Percentiles rank a stretch among this genome's conserved stretches.
Evolutionary conservation across 2,797 vertebrate genomes (phyloP).

Genomic region (Heliangelus exortis): DNA sequence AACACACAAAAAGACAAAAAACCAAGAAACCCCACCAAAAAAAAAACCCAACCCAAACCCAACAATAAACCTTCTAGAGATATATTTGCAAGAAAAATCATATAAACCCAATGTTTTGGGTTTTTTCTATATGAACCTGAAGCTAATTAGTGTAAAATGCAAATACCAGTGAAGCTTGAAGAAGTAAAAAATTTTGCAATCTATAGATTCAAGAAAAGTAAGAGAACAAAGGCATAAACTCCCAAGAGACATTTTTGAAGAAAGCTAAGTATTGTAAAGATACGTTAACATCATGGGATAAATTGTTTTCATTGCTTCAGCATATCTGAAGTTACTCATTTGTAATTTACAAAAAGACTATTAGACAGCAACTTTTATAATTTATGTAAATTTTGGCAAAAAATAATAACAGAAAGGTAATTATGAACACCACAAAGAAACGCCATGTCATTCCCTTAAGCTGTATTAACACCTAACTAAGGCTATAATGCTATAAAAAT

Average conservation of each 20-base stretch:
- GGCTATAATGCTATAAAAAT: neutral
- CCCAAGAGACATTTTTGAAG: neutral
- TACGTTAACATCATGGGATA: neutral
- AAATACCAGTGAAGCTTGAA: neutral
- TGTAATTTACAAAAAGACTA: neutral
- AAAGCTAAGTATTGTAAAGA: neutral
- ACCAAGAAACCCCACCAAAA: too few relatives aligned
- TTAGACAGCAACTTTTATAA: neutral
- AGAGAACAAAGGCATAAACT: neutral
- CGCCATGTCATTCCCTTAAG: neutral
- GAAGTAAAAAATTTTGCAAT: neutral
- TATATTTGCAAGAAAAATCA: neutral
- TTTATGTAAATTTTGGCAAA: accelerated
- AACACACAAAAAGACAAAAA: too few relatives aligned
- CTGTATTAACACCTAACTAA: neutral
- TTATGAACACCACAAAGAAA: neutral
- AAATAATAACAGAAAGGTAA: neutral
- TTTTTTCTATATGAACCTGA: neutral
- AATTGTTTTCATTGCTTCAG: neutral
- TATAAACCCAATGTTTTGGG: too few relatives aligned
- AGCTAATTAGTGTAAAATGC: neutral
- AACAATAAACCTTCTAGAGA: neutral
- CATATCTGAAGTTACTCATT: neutral
- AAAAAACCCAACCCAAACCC: accelerated
- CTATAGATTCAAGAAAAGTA: neutral